Evolutionary conservation across 2,797 vertebrate species (phyloP).

Genomic region (Dermochelys coriacea): DNA sequence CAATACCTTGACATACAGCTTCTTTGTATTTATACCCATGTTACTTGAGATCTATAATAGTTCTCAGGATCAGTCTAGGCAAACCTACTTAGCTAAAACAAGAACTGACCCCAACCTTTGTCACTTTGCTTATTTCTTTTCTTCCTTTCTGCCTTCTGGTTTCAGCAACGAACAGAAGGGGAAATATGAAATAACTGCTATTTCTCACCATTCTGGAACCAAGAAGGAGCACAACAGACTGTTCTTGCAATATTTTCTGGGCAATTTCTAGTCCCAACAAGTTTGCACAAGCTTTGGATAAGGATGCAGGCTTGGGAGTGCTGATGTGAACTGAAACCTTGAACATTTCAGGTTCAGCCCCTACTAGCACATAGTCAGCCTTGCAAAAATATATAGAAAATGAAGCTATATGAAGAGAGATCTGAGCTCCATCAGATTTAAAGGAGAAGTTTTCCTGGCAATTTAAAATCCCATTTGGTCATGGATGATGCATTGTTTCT

Average conservation of each 20-base stretch:
- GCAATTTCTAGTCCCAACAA: slow-evolving; percentile 45
- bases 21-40: neutral
- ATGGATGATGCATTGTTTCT: neutral
- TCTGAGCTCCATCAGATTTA: neutral
- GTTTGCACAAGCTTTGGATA: slow-evolving; percentile 34
- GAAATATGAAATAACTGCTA: neutral
- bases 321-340: slow-evolving; percentile 23
- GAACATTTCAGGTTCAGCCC: slow-evolving; percentile 18
- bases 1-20: neutral
- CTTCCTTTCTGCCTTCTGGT: neutral
- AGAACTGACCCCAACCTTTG: neutral
- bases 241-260: slow-evolving; percentile 40
- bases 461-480: neutral
- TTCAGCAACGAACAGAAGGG: slow-evolving; percentile 29
- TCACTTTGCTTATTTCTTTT: neutral
- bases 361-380: neutral
- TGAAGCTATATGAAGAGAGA: neutral
- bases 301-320: slow-evolving; percentile 45
- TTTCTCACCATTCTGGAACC: neutral
- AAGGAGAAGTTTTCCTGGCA: slow-evolving; percentile 20
- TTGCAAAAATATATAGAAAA: slow-evolving; percentile 52
- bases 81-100: slow-evolving; percentile 15
- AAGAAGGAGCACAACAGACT: neutral
- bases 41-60: neutral
- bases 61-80: slow-evolving; percentile 5